These are phyloP conservation scores for Carcina quercana DNA, from an alignment of 2,888 invertebrate genomes.

Conservation along the genomic window DNA sequence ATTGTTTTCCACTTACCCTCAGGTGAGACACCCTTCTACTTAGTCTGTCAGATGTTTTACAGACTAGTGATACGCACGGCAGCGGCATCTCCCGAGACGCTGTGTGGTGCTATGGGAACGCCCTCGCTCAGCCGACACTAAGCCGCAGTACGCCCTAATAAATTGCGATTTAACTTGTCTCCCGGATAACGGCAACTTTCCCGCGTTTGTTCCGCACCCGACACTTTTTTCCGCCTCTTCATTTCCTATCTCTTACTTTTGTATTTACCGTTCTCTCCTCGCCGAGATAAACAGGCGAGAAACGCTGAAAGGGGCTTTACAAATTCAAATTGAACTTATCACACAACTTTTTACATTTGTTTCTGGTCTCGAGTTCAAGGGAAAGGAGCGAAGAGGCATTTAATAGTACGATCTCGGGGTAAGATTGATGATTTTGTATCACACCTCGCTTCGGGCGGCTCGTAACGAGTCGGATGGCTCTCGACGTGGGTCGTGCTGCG, in stretches of 20 bases:
- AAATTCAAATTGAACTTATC: conserved; percentile 76
- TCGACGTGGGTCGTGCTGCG: conserved; percentile 68
- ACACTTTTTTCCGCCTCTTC: conserved; percentile 75
- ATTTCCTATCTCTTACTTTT: conserved; percentile 75
- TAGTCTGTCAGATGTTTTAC: no score
- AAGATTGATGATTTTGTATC: conserved; percentile 76
- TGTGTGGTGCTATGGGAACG: no score
- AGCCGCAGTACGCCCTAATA: conserved; percentile 67
- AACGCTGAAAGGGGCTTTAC: conserved; percentile 74
- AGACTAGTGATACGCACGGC: no score
- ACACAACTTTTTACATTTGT: conserved; percentile 76
- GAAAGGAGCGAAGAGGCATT: conserved; percentile 72
- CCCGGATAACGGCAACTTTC: conserved; percentile 73
- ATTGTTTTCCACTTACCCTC: no score
- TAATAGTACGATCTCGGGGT: conserved; percentile 73
- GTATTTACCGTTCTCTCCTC: conserved; percentile 70
- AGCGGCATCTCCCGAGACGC: no score
- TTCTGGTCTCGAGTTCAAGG: conserved; percentile 71
- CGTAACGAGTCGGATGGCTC: conserved; percentile 69
- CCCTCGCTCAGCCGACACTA: conserved; percentile 50
- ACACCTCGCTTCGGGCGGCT: conserved; percentile 73
- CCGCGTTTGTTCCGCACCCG: conserved; percentile 71
- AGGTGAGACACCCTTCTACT: no score
- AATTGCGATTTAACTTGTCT: conserved; percentile 75
- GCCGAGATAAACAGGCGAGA: conserved; percentile 73